Base-by-base conservation (phyloP, 1,140 invertebrate genomes). In the Palaemon carinicauda region DNA sequence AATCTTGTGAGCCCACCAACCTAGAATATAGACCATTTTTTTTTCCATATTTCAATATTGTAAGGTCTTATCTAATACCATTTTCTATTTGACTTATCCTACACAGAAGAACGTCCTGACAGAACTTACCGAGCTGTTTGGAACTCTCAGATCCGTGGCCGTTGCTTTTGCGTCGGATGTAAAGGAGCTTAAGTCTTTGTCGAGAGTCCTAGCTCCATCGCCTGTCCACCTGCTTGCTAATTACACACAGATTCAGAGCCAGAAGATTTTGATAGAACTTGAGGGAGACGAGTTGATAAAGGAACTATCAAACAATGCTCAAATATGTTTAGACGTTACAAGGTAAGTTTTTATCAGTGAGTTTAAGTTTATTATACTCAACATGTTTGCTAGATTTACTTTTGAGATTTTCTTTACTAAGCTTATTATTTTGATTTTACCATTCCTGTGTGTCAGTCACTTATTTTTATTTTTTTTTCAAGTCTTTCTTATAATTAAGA, bases 261-360 rank as follows among this genome's bases (percentile, higher is more conserved):
- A 27, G 15, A 33, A 53, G n/a, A 14, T 82, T 24, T 24, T 82
- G 33, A 7, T 52, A 7, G 80, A 82, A 31, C 21, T 82, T 10
- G 50, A 52, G 50, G 21, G 52, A 3, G 65, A 82, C n/a, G 60
- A 82, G 80, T 50, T 82, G 12, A 33, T 82, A 24, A 56, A 69
- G 50, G 80, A 82, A 60, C 69, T 82, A 10, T 50, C 69, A 7
- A 60, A 73, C 27, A 51, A 50, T 19, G 69, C 51, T 15, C 80
- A 74, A 50, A n/a, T 27, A 29, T 82, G 60, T 52, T 10, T 73
- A 29, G 50, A 82, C 27, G 50, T 82, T 14, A 82, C 80, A 60
- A 82, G 80, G 80, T 82, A 50, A 73, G 33, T 27, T 29, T 75
- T 56, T 1, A 29, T 29, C n/a, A n/a, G n/a, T n/a, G n/a, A n/a